Evolutionary conservation across 2,888 invertebrate species (phyloP).

Genomic region (Clostera curtula): DNA sequence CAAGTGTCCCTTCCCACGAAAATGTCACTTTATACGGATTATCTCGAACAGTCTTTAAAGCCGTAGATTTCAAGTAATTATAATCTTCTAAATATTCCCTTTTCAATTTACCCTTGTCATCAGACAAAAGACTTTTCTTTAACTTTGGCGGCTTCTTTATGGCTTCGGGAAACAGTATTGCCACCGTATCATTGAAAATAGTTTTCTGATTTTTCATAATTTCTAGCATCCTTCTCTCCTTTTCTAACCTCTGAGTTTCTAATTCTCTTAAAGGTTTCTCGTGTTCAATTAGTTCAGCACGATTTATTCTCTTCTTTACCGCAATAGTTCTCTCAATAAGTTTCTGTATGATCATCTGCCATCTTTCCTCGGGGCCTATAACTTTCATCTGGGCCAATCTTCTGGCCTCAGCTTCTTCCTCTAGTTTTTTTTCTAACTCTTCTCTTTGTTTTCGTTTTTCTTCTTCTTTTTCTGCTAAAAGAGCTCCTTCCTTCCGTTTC

Average conservation of each 20-base stretch:
- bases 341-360: conserved; percentile 78
- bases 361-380: conserved; percentile 68
- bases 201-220: conserved; percentile 73
- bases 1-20: conserved; percentile 72
- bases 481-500: conserved; percentile 51
- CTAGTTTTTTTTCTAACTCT: conserved; percentile 60
- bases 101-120: conserved; percentile 50
- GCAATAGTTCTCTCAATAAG: conserved; percentile 78
- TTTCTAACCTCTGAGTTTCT: conserved; percentile 72
- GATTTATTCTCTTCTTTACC: conserved; percentile 77
- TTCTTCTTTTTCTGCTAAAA: conserved; percentile 58
- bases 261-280: conserved; percentile 76
- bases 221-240: conserved; percentile 72
- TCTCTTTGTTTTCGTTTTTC: conserved; percentile 51
- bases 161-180: conserved; percentile 76
- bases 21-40: conserved; percentile 68
- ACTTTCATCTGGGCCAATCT: conserved; percentile 51
- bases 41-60: conserved; percentile 50
- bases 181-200: conserved; percentile 80
- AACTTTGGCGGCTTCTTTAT: conserved; percentile 59
- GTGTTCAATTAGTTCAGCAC: conserved; percentile 74
- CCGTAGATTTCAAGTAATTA: conserved; percentile 33
- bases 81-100: conserved; percentile 53
- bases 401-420: conserved; percentile 67
- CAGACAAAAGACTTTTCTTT: conserved; percentile 57